Evolutionary conservation across 1,140 invertebrate genomes (phyloP), one percentile per base, ranked within the genome.

Genomic region (Procambarus virginalis): DNA sequence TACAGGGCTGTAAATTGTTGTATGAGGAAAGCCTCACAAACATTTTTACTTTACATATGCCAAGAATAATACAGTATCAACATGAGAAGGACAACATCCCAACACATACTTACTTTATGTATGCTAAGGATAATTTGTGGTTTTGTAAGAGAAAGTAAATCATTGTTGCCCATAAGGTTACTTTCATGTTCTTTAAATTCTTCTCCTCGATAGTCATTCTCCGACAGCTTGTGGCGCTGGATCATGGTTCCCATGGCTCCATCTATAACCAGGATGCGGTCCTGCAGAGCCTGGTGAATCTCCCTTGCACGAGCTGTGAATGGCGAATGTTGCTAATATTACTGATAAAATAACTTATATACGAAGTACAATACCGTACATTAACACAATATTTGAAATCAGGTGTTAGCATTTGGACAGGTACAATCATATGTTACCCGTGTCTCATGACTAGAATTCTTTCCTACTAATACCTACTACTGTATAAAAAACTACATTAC

Each of bases 241-340:
- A 96, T 95, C 95, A 96, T 96, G 6, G 95, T 96, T 46, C 95
- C 95, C 95, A 96, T 96, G 8, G 95, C 95, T 73, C 95, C 95
- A 94, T 96, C 95, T 92, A 96, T 95, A 55, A 96, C 94, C 93
- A 96, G 93, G 84, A 96, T 95, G 64, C 95, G 92, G 48, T 93
- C 91, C n/a, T 92, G 81, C 78, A 94, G 77, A 75, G 92, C 92
- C 60, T 92, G 79, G n/a, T 91, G 88, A 51, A 94, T 78, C n/a
- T 92, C 85, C 68, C 90, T n/a, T 46, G 80, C 86, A n/a, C 88
- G 75, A 8, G 84, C 92, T 93, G 79, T 73, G n/a, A 20, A 73
- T 8, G 34, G 17, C 6, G 51, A 55, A 10, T 5, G 5, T 8
- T 55, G 3, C 12, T 55, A 9, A 12, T 55, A 34, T 34, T 34